Evolutionary conservation across 1,140 invertebrate genomes (phyloP).

Genomic region (Popillia japonica): DNA sequence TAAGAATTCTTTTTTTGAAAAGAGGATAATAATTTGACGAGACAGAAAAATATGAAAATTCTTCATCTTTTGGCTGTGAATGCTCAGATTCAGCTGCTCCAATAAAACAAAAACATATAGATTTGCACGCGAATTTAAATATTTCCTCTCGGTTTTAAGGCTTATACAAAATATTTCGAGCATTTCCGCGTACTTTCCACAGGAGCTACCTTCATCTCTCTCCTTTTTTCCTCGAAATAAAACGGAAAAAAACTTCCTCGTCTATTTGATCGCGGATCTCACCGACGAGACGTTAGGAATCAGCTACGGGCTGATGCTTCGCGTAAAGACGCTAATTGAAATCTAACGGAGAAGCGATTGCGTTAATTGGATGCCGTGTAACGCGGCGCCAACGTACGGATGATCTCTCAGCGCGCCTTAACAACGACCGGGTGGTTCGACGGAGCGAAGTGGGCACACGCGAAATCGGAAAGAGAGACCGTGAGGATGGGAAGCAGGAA

Average conservation of each 20-base stretch:
- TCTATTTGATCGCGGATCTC: background rate
- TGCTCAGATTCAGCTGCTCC: no score
- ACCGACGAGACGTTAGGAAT: background rate
- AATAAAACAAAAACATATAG: no score
- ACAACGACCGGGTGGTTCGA: background rate
- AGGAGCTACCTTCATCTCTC: background rate
- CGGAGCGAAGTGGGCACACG: background rate
- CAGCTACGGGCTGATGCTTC: background rate
- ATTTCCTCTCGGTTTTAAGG: no score
- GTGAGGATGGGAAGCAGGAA: background rate
- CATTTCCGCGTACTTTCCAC: background rate
- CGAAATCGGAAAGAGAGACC: background rate
- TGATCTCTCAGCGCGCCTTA: background rate
- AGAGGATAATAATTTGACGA: no score
- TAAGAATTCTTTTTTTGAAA: no score
- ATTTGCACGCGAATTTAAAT: no score
- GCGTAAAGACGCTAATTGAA: slow-evolving; percentile 23
- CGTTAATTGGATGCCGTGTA: slow-evolving; percentile 20
- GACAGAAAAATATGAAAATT: no score
- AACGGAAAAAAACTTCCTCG: background rate
- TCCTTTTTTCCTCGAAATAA: background rate
- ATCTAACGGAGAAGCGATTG: slow-evolving; percentile 26
- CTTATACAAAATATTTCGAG: no score
- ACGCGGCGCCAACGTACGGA: slow-evolving; percentile 10
- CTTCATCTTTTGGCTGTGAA: no score